These are phyloP conservation scores for Nemotelus pantherinus DNA, from an alignment of 2,888 invertebrate genomes.

Conservation along the genomic window DNA sequence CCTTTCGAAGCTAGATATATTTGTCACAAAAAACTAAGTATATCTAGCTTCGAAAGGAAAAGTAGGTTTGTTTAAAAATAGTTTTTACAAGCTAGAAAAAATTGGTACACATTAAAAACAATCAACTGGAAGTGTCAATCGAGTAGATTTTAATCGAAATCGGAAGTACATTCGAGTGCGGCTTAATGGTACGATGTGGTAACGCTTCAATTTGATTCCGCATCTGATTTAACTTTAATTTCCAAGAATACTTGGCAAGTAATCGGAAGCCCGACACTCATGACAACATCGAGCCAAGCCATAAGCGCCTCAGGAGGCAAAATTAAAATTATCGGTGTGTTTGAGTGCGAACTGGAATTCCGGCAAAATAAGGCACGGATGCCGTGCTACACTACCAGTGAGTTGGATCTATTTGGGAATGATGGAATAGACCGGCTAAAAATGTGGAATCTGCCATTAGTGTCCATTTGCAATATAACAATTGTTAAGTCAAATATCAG, in stretches of 20 bases:
- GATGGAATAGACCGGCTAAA: background rate
- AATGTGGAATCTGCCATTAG: background rate
- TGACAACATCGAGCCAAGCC: background rate
- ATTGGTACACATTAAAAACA: no score
- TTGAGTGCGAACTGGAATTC: background rate
- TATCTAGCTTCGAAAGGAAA: no score
- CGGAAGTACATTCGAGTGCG: background rate
- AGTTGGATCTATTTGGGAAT: slow-evolving; percentile 5
- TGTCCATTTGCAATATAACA: background rate
- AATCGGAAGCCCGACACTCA: background rate
- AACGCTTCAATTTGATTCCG: background rate
- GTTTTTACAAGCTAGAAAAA: no score
- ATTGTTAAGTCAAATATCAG: background rate
- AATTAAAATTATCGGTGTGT: no score
- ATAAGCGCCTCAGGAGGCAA: background rate
- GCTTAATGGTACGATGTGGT: background rate
- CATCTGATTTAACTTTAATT: background rate
- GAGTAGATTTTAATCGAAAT: background rate
- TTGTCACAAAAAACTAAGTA: no score
- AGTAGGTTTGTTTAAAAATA: no score
- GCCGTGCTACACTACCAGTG: background rate
- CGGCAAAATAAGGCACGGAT: background rate
- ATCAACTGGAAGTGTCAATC: background rate
- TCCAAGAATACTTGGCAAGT: background rate
- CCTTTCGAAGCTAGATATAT: no score